These are phyloP conservation scores for Cryptotermes secundus DNA, from an alignment of 1,140 invertebrate species.

Conservation along the genomic window DNA sequence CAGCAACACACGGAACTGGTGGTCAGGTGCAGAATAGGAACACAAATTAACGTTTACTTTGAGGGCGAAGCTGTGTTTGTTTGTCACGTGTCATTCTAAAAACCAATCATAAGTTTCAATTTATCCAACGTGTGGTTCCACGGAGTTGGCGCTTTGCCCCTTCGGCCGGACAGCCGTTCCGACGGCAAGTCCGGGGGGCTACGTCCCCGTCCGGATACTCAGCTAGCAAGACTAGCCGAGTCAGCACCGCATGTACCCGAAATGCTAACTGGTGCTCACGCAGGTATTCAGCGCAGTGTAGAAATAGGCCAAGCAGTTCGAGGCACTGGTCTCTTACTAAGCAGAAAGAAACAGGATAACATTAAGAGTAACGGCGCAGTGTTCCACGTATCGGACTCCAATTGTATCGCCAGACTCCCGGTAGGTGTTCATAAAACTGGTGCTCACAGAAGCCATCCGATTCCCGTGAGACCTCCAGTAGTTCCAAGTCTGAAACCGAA, in stretches of 20 bases:
- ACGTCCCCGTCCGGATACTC: slow-evolving; percentile 32
- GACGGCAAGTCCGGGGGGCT: slow-evolving; percentile 29
- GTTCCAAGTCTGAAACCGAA: neutral
- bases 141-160: slow-evolving; percentile 41
- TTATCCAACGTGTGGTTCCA: slow-evolving; percentile 41
- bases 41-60: no score
- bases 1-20: neutral
- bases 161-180: slow-evolving; percentile 39
- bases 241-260: slow-evolving; percentile 32
- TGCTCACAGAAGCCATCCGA: neutral
- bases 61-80: no score
- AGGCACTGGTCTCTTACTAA: neutral
- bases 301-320: neutral
- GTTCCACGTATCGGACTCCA: neutral
- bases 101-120: slow-evolving; percentile 18
- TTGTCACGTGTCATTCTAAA: neutral
- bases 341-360: neutral
- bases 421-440: neutral
- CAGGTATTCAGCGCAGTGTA: neutral
- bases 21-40: no score
- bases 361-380: neutral
- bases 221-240: slow-evolving; percentile 36
- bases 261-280: neutral
- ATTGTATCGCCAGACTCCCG: neutral
- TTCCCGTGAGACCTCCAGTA: neutral